phyloP scores from a whole-genome alignment of 2,888 invertebrate species.

The Chromoteleia sp. region DNA sequence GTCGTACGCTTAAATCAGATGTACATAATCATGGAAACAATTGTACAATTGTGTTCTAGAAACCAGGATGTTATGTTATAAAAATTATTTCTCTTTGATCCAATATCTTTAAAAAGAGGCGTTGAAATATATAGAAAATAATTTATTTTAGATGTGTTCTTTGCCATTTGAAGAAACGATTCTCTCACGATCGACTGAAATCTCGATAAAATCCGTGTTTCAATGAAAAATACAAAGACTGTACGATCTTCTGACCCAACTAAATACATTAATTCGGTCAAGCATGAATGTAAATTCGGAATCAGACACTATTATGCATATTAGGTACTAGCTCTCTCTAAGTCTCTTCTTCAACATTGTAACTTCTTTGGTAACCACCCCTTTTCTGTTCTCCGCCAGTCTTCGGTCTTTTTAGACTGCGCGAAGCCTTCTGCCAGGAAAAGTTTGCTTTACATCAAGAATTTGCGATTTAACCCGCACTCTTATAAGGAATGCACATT shows the following conservation, averaged over 20 bases:
- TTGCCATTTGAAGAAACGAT: slow-evolving; percentile 8
- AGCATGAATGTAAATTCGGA: slow-evolving; percentile 78
- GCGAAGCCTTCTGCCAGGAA: slow-evolving; percentile 63
- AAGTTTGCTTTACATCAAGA: slow-evolving; percentile 77
- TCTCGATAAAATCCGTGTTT: slow-evolving; percentile 11
- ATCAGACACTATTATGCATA: slow-evolving; percentile 79
- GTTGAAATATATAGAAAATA: too few species aligned
- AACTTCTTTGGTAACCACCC: slow-evolving; percentile 76
- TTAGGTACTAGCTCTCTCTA: slow-evolving; percentile 74
- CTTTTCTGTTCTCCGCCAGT: slow-evolving; percentile 58
- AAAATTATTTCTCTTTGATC: too few species aligned
- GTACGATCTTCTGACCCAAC: slow-evolving; percentile 57
- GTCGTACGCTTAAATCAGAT: too few species aligned
- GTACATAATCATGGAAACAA: too few species aligned
- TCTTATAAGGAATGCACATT: slow-evolving; percentile 81
- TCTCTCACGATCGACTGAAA: slow-evolving; percentile 5
- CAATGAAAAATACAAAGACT: slow-evolving; percentile 32
- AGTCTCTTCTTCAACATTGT: slow-evolving; percentile 69
- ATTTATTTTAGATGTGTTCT: neutral
- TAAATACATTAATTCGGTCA: slow-evolving; percentile 69
- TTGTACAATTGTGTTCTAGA: too few species aligned
- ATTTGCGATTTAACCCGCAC: slow-evolving; percentile 79
- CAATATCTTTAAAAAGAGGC: too few species aligned
- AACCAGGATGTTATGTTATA: too few species aligned
- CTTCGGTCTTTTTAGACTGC: slow-evolving; percentile 52